phyloP scores from a whole-genome alignment of 2,888 invertebrate genomes.

The Pomacea canaliculata region DNA sequence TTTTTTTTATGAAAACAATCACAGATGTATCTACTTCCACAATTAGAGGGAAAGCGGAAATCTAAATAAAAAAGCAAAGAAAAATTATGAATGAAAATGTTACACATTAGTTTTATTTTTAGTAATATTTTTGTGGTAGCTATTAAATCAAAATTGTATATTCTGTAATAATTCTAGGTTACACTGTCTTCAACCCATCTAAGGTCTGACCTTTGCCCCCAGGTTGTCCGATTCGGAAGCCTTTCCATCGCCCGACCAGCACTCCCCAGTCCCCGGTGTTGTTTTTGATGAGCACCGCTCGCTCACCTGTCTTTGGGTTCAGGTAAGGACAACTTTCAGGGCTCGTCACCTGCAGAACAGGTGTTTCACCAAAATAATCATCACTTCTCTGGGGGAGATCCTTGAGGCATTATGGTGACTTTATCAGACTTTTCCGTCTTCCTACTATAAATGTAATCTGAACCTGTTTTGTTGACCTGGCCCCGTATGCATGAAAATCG shows the following conservation, averaged over 20 bases:
- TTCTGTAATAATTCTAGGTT: too few species aligned
- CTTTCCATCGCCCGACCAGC: constrained; percentile 70
- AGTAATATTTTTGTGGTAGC: background rate
- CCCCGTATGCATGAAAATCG: too few species aligned
- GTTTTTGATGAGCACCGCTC: constrained; percentile 72
- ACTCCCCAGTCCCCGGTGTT: constrained; percentile 72
- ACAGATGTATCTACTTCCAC: too few species aligned
- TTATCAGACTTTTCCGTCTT: too few species aligned
- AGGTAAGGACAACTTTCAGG: constrained; percentile 63
- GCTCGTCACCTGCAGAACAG: constrained; percentile 33
- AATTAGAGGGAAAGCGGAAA: too few species aligned
- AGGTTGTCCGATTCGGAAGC: constrained; percentile 64
- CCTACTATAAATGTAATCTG: too few species aligned
- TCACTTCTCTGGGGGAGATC: background rate
- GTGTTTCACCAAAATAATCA: background rate
- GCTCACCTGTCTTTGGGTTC: constrained; percentile 68
- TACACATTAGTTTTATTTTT: background rate
- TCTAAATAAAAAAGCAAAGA: too few species aligned
- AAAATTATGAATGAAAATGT: too few species aligned
- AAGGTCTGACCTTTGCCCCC: constrained; percentile 52
- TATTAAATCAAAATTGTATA: background rate
- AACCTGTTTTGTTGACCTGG: background rate
- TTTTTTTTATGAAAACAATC: too few species aligned
- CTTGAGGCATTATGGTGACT: too few species aligned
- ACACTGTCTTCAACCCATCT: background rate